Conservation (phyloP, 2,888 invertebrate genomes). For the Diarsia rubi region DNA sequence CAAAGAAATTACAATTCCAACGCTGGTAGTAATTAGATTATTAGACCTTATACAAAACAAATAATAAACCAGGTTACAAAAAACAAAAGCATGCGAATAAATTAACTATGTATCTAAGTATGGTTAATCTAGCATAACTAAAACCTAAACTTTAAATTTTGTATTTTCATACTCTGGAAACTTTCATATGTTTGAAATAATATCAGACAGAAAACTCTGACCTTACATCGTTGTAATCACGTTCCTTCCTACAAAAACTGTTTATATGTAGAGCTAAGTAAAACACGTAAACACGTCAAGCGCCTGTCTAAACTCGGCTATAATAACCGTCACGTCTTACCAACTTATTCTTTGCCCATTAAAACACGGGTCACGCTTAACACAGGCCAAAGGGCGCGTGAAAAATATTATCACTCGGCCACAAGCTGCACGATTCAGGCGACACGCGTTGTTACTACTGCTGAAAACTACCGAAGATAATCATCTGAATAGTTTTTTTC, state of each 20-base stretch:
- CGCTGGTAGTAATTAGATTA: too few relatives aligned
- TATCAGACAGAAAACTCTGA: background rate
- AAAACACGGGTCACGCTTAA: constrained; percentile 75
- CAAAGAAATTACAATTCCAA: too few relatives aligned
- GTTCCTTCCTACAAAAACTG: constrained; percentile 10
- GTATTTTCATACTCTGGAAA: background rate
- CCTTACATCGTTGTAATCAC: background rate
- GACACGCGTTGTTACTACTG: background rate
- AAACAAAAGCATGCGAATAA: too few relatives aligned
- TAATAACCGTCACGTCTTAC: constrained; percentile 61
- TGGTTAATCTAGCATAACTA: background rate
- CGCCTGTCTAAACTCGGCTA: constrained; percentile 41
- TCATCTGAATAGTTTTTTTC: background rate
- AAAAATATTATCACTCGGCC: constrained; percentile 75
- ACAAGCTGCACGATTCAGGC: background rate
- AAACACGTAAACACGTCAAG: constrained; percentile 39
- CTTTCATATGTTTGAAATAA: background rate
- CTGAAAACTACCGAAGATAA: background rate
- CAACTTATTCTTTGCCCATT: constrained; percentile 65
- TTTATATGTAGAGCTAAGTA: constrained; percentile 20
- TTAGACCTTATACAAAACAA: too few relatives aligned
- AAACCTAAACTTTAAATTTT: too few relatives aligned
- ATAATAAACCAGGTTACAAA: too few relatives aligned
- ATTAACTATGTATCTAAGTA: too few relatives aligned
- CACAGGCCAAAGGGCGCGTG: constrained; percentile 72